Base-by-base conservation (phyloP, 1,140 invertebrate genomes). In the Cyrtorhinus lividipennis region DNA sequence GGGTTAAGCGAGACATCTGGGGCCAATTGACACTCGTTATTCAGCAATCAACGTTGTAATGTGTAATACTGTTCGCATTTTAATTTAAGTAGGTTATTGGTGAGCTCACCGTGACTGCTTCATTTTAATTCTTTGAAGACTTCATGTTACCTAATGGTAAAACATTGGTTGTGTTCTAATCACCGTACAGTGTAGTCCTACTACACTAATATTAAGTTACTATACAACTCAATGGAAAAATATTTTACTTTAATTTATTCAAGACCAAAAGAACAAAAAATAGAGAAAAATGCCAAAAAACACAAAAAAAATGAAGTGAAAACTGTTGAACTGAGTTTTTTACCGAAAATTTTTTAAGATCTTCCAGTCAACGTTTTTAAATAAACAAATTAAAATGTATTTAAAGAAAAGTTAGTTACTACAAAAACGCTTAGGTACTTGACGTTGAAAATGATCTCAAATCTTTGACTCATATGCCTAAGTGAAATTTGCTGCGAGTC, bases 301-400 rank as follows among this genome's bases (percentile, higher is more conserved):
- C 5, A 38, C 30, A 38, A 38, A 38, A 38, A 38, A 38, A 38
- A 8, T 38, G 30, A 38, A 38, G n/a, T n/a, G n/a, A n/a, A 38
- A 38, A 38, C 15, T 38, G 30, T 38, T 38, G 30, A 38, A 38
- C 30, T 38, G 15, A 38, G 30, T 38, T 38, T 38, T 38, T 15
- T 38, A 38, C 48, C 48, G 48, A 53, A 20, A 53, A 53, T 53
- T 53, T 53, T 53, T 53, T 8, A 53, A 15, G 48, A 53, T 53
- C 48, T 53, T 53, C 48, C 48, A 53, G 48, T 53, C 48, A 53
- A 5, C 10, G 10, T 53, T 53, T 38, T 38, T 38, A 38, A 38
- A 38, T n/a, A 38, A 38, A 8, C 5, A 38, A 8, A 38, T 8
- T 15, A 15, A 38, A 38, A 15, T 38, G 30, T 38, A 38, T 38